Base-by-base conservation (phyloP, 1,140 invertebrate genomes). In the Platyscapa corneri region DNA sequence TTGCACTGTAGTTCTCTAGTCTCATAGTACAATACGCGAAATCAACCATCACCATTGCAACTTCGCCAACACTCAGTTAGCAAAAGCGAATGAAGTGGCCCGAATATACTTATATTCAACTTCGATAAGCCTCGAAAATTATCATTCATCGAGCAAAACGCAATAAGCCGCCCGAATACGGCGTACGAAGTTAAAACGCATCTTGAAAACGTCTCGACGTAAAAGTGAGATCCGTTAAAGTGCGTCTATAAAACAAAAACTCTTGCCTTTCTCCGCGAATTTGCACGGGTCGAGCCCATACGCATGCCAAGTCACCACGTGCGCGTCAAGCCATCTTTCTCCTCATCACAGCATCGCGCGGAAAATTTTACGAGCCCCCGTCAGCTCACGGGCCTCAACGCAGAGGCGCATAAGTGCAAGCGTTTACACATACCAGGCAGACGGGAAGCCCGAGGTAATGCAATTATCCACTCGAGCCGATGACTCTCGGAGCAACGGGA, bases 281-380 rank as follows among this genome's bases (percentile, higher is more conserved):
- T 65, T 80, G 32, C 78, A 67, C 30, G 39, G 46, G 37, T 1
- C 56, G 0, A n/a, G 56, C 56, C 56, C 6, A 27, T 27, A 27
- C 49, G 30, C 32, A 20, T 67, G 37, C 70, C 1, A 60, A 3
- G 56, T 27, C 23, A 23, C 23, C 20, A 60, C 20, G 56, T 14
- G 34, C 32, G 37, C 23, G 64, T 79, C 64, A 79, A 23, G 30
- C 60, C 23, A 27, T 12, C 53, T 20, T 60, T 7, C n/a, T 23
- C 37, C 42, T 46, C 39, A 27, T 32, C 46, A 3, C 37, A 74
- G 0, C 37, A 23, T 20, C 1, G 46, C 1, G 30, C 8, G 56
- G 82, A 75, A 83, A 83, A 76, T 83, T 83, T 83, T 83, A 83
- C 56, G 56, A 83, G 42, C 32, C 46, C n/a, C 46, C 0, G 32